These are phyloP conservation scores for Dinocampus coccinellae DNA, from an alignment of 2,888 invertebrate species.

Conservation along the genomic window DNA sequence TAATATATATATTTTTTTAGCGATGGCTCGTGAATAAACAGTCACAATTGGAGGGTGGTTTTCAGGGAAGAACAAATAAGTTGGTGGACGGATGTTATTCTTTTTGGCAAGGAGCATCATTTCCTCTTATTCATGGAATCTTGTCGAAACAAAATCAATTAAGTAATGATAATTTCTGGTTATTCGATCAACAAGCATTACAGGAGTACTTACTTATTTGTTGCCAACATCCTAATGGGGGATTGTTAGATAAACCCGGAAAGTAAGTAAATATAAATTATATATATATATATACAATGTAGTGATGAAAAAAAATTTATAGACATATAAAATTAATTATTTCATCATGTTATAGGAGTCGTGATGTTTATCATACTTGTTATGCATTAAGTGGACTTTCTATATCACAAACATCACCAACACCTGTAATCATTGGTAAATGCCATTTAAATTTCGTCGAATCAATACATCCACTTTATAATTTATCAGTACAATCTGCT, in stretches of 20 bases:
- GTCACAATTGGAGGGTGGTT: slow-evolving; percentile 96
- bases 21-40: slow-evolving; percentile 93
- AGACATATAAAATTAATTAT: too few relatives aligned
- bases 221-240: slow-evolving; percentile 90
- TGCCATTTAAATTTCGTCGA: slow-evolving; percentile 58
- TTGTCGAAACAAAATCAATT: slow-evolving; percentile 71
- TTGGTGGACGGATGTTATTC: slow-evolving; percentile 99
- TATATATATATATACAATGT: too few relatives aligned
- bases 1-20: slow-evolving; percentile 62
- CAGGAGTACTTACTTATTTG: slow-evolving; percentile 96
- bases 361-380: slow-evolving; percentile 97
- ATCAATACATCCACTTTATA: slow-evolving; percentile 61
- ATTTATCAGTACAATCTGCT: slow-evolving; percentile 58
- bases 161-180: slow-evolving; percentile 72
- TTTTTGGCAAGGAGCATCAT: slow-evolving; percentile 97
- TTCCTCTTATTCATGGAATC: slow-evolving; percentile 87
- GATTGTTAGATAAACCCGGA: slow-evolving; percentile 95
- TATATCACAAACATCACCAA: slow-evolving; percentile 83
- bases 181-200: slow-evolving; percentile 88
- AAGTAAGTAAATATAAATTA: too few relatives aligned
- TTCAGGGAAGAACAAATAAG: slow-evolving; percentile 98
- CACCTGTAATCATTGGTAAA: slow-evolving; percentile 65
- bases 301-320: too few relatives aligned
- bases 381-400: slow-evolving; percentile 95
- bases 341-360: slow-evolving; percentile 73